A percentile compares a stretch with the other conserved stretches of the same genome.
Evolutionary conservation across 2,888 invertebrate genomes (phyloP).

Genomic region (Agrotis puta): DNA sequence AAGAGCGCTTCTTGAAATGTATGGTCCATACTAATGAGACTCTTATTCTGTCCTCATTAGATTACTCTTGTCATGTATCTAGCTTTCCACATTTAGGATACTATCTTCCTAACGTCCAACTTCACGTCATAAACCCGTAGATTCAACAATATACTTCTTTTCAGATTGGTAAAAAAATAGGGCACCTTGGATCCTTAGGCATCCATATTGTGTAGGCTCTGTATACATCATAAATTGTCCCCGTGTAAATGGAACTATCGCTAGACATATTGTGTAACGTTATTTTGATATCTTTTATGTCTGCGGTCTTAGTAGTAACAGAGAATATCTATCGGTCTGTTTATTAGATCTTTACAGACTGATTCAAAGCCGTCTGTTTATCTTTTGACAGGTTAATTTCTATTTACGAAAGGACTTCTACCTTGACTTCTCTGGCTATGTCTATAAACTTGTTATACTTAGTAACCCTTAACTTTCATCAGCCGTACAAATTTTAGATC

Average conservation of each 20-base stretch:
- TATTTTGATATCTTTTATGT: neutral
- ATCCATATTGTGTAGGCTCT: neutral
- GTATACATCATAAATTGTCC: neutral
- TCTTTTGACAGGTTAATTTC: constrained; percentile 13
- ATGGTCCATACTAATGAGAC: neutral
- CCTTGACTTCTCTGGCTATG: too few relatives aligned
- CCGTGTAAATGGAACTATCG: neutral
- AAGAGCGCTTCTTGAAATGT: neutral
- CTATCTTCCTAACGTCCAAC: neutral
- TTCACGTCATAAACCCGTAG: neutral
- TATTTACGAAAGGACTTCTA: constrained; percentile 4
- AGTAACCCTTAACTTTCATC: neutral
- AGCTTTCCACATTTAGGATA: neutral
- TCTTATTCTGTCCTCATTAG: neutral
- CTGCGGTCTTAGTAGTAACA: neutral
- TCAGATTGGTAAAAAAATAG: too few relatives aligned
- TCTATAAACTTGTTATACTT: neutral
- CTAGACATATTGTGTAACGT: neutral
- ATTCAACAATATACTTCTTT: neutral
- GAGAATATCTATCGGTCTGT: neutral
- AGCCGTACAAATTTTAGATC: neutral
- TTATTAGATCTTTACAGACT: neutral
- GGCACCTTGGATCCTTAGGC: too few relatives aligned
- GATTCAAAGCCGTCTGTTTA: neutral
- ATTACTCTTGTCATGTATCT: neutral